Evolutionary conservation across 2,113 vertebrate species (phyloP), one percentile per base, ranked within the genome.

Genomic region (Fregata magnificens): DNA sequence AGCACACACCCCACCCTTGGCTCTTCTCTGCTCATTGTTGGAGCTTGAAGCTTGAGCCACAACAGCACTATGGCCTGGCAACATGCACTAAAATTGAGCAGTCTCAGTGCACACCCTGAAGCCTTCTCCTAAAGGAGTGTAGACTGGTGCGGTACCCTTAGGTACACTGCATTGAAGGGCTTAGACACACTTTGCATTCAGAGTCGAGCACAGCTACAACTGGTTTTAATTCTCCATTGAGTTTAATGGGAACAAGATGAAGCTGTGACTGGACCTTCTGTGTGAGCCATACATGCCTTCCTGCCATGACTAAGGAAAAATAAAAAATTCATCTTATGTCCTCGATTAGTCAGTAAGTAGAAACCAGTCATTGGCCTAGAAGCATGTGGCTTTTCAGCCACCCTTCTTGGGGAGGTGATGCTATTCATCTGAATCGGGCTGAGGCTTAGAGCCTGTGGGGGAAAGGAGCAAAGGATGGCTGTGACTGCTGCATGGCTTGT

Each of bases 81-180:
- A 49, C 11, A 10, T 2, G 9, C 24, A 32, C 49, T 20, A 28
- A 94, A 52, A 24, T 6, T 44, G 62, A 53, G 16, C 45, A 53
- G 26, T 34, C 25, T 34, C 25, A 21, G 49, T 38, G 58, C 29
- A 16, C 13, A 32, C 8, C 32, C n/a, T 34, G n/a, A 76, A 88
- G 28, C 7, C n/a, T 86, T 65, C 52, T 70, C 26, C 40, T 82
- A 45, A 56, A 44, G 28, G 25, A 71, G 10, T 1, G 6, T 6
- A 73, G 71, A 32, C 9, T 55, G 8, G 8, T 66, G 32, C 6
- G 15, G 32, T 8, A 10, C 45, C n/a, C 50, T 49, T 65, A 70
- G 9, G 28, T 25, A 44, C 19, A 31, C 21, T 1, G 0, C 2
- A 1, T 16, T n/a, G 55, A 49, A 44, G 32, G n/a, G 32, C 52